Conservation (phyloP, 2,113 vertebrate genomes). For the Plecotus auritus region DNA sequence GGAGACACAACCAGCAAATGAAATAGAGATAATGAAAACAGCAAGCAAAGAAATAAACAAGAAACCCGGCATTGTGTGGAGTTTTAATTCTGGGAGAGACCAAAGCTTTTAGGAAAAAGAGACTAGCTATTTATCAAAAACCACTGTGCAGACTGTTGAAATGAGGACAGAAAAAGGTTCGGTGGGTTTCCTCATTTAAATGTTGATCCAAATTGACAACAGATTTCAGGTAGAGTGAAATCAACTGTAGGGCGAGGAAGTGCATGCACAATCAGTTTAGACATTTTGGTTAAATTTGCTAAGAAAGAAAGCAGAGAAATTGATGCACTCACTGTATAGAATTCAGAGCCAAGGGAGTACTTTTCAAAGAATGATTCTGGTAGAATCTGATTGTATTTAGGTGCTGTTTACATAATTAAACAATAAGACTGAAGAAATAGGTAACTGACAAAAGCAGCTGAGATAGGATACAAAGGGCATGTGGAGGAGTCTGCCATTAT, state of each 20-base stretch:
- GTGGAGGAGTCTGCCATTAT: not conserved
- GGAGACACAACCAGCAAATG: not conserved
- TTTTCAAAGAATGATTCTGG: not conserved
- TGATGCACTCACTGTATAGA: not conserved
- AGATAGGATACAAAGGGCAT: not conserved
- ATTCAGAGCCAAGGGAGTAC: not conserved
- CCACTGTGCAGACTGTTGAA: not conserved
- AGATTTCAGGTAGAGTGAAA: not conserved
- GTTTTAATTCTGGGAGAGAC: not conserved
- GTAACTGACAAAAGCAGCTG: not conserved
- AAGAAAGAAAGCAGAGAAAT: not conserved
- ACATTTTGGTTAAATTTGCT: not conserved
- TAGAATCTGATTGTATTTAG: not conserved
- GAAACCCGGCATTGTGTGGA: not conserved
- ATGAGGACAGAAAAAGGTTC: not conserved
- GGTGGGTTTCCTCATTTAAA: not conserved
- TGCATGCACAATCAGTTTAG: not conserved
- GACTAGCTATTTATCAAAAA: not conserved
- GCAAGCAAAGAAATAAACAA: not conserved
- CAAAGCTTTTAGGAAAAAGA: not conserved
- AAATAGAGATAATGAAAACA: not conserved
- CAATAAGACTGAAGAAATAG: not conserved
- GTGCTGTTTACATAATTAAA: not conserved
- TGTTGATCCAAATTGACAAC: not conserved
- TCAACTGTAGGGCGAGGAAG: not conserved